phyloP scores from a whole-genome alignment of 2,888 invertebrate species.

The Cephus pygmeus region DNA sequence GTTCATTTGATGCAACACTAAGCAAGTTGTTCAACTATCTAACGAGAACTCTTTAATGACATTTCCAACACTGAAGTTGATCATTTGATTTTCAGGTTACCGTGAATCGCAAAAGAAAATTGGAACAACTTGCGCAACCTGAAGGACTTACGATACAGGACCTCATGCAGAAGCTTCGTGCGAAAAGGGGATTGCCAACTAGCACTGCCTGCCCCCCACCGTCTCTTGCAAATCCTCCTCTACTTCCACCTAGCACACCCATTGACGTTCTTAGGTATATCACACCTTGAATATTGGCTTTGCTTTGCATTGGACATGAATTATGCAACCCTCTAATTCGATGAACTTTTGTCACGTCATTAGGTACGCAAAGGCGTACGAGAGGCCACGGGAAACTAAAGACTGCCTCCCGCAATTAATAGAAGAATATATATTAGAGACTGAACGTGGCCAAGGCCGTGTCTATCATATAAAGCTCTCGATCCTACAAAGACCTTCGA shows the following conservation, averaged over 20 bases:
- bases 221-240: constrained; percentile 56
- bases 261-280: constrained; percentile 60
- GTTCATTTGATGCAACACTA: no score
- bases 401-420: constrained; percentile 85
- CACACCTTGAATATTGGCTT: no score
- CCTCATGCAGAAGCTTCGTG: constrained; percentile 66
- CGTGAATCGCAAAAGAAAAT: constrained; percentile 87
- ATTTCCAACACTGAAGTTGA: constrained; percentile 5
- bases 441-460: constrained; percentile 77
- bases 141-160: constrained; percentile 83
- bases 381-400: constrained; percentile 73
- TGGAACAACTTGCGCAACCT: constrained; percentile 84
- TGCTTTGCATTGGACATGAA: no score
- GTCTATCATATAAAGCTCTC: constrained; percentile 89
- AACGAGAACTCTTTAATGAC: neutral
- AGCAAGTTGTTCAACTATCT: no score
- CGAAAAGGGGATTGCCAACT: constrained; percentile 56
- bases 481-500: constrained; percentile 87
- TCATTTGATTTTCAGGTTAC: constrained; percentile 69
- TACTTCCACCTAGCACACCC: constrained; percentile 59
- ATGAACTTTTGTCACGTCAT: constrained; percentile 17
- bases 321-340: neutral
- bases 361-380: constrained; percentile 70
- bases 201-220: constrained; percentile 61
- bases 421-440: constrained; percentile 90